phyloP scores from a whole-genome alignment of 2,888 invertebrate species.

The Tachina grossa region DNA sequence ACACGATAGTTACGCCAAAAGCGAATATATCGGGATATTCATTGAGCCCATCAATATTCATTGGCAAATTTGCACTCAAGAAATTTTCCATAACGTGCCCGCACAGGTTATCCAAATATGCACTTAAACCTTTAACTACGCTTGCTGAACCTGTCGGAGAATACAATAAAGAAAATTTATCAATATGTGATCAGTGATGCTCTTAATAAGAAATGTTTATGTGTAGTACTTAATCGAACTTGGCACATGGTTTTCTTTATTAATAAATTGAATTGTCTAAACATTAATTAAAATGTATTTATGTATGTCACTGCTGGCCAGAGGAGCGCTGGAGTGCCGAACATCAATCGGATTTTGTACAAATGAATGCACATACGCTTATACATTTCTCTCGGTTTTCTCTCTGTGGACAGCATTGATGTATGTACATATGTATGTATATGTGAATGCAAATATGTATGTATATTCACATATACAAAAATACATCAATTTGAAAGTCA shows the following conservation, averaged over 20 bases:
- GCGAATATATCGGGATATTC: conserved; percentile 91
- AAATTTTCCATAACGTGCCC: conserved; percentile 87
- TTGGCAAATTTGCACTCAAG: conserved; percentile 86
- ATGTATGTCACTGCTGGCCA: too few species aligned
- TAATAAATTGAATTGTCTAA: conserved; percentile 38
- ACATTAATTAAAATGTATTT: conserved; percentile 41
- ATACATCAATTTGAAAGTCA: background rate
- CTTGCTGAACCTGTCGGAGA: conserved; percentile 88
- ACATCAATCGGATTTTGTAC: too few species aligned
- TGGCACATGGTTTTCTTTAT: conserved; percentile 34
- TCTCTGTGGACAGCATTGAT: too few species aligned
- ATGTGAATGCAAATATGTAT: conserved; percentile 1
- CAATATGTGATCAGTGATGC: background rate
- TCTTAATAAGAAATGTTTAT: background rate
- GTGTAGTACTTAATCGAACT: background rate
- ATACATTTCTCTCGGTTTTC: too few species aligned
- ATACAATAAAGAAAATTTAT: background rate
- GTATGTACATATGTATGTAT: too few species aligned
- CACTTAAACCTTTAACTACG: conserved; percentile 91
- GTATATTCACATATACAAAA: conserved; percentile 52
- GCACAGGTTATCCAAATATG: conserved; percentile 89
- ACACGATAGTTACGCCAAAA: conserved; percentile 87
- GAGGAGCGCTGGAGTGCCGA: too few species aligned
- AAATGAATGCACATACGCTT: too few species aligned
- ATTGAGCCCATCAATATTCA: conserved; percentile 87